phyloP scores from a whole-genome alignment of 2,888 invertebrate genomes.

The Rhamphomyia laevipes region DNA sequence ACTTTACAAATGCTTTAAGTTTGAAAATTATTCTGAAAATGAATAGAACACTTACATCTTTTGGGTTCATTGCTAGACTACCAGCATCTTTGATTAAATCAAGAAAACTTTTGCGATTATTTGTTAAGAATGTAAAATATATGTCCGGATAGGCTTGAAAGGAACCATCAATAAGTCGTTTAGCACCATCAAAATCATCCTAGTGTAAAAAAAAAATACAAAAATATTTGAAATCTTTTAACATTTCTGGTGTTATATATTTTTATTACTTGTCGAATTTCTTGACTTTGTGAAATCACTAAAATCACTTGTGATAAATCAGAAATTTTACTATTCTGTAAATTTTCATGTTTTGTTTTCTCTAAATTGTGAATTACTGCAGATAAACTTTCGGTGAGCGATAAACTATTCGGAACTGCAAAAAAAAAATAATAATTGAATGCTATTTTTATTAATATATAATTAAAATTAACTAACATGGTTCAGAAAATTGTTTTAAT shows the following conservation, averaged over 20 bases:
- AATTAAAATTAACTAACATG: slow-evolving; percentile 35
- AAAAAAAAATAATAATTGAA: not conserved
- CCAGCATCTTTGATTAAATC: slow-evolving; percentile 26
- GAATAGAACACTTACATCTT: slow-evolving; percentile 9
- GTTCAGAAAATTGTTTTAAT: slow-evolving; percentile 36
- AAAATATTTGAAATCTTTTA: not conserved
- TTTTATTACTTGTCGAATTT: slow-evolving; percentile 32
- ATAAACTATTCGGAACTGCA: slow-evolving; percentile 16
- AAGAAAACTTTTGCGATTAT: slow-evolving; percentile 38
- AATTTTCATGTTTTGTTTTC: slow-evolving; percentile 37
- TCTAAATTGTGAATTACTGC: slow-evolving; percentile 39
- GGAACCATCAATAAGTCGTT: slow-evolving; percentile 13
- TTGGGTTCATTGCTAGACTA: not conserved
- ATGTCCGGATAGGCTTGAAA: slow-evolving; percentile 34
- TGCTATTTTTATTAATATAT: not conserved
- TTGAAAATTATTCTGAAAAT: not conserved
- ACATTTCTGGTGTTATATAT: not conserved
- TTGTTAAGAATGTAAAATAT: slow-evolving; percentile 43
- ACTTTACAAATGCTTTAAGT: not conserved
- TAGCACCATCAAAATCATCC: slow-evolving; percentile 16
- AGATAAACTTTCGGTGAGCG: slow-evolving; percentile 35
- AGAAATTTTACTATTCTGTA: not conserved
- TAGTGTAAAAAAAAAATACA: not conserved
- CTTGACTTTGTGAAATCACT: slow-evolving; percentile 41
- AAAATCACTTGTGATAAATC: slow-evolving; percentile 40